A percentile compares a stretch with the other conserved stretches of the same genome.
Conservation (phyloP, 2,888 invertebrate species). For the Alitta virens region DNA sequence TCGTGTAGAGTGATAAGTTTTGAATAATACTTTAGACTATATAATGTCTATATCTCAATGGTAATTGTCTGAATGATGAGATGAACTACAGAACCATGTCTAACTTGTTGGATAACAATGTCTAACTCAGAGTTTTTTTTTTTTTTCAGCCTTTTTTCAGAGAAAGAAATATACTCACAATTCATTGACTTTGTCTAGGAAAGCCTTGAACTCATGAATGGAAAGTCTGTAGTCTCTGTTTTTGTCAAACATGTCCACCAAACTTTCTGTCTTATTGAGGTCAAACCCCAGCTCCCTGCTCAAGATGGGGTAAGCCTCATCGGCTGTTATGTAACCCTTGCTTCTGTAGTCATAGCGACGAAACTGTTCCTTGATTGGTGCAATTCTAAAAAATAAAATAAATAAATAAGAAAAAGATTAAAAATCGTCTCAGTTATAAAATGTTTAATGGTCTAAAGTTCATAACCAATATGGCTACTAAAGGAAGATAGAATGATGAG, state of each 20-base stretch:
- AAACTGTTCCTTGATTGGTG: conserved; percentile 23
- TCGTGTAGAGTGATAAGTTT: no score
- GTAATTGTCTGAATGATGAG: background rate
- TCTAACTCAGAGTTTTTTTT: background rate
- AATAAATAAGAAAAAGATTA: no score
- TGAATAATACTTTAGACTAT: no score
- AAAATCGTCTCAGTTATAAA: no score
- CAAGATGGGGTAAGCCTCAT: conserved; percentile 28
- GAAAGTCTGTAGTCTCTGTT: conserved; percentile 30
- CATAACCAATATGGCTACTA: no score
- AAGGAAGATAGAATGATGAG: no score
- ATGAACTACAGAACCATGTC: background rate
- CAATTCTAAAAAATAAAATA: conserved; percentile 1
- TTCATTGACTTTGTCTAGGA: conserved; percentile 23
- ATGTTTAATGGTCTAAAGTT: no score
- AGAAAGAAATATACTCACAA: no score
- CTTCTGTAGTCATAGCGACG: conserved; percentile 21
- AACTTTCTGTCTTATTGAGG: conserved; percentile 26
- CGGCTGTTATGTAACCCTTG: conserved; percentile 29
- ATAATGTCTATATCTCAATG: background rate
- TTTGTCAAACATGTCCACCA: conserved; percentile 28
- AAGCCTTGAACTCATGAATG: conserved; percentile 27
- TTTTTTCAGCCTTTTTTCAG: no score
- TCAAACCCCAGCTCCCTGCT: conserved; percentile 26
- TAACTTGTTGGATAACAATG: background rate